Base-by-base conservation (phyloP, 2,797 vertebrate genomes). In the Thaleichthys pacificus region DNA sequence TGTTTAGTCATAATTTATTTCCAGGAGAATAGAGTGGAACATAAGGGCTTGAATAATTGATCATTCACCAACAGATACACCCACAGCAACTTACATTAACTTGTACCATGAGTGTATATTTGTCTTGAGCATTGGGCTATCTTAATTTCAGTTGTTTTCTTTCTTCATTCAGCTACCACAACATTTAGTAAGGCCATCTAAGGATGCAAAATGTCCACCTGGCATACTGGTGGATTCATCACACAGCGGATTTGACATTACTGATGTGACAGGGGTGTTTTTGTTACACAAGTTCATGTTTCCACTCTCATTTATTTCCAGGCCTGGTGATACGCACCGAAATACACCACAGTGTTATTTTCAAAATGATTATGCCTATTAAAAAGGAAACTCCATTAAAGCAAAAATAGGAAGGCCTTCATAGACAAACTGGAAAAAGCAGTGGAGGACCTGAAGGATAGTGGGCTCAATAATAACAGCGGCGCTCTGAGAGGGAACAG, bases 1-100 rank as follows among this genome's bases (percentile, higher is more conserved):
- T 66, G 69, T 80, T 76, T 75, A 77, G 49, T 68, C 74, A 81
- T 42, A 0, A 42, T 42, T 42, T 11, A 42, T 9, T 42, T 11
- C 8, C 38, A 42, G 38, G 38, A 42, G 38, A 42, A 42, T 42
- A 12, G 38, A 42, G 38, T 42, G 38, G 38, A 42, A 42, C 11
- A 42, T 14, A 42, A 42, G 11, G 38, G 38, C 11, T 3, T 11
- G 3, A 12, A 42, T 42, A 42, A 42, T 42, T 11, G 0, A 12
- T 42, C 38, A 14, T 42, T 42, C 38, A 9, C 38, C 8, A 42
- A 42, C 38, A 38, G 35, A 38, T 38, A 38, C 21, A 22, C n/a
- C 9, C 56, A 22, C 22, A 24, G 3, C 21, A 26, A 28, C 11
- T 9, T 61, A 56, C 19, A 14, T n/a, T 22, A 58, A 11, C 22